These are phyloP conservation scores for Amphiduros pacificus DNA, from an alignment of 2,888 invertebrate genomes.

Conservation along the genomic window DNA sequence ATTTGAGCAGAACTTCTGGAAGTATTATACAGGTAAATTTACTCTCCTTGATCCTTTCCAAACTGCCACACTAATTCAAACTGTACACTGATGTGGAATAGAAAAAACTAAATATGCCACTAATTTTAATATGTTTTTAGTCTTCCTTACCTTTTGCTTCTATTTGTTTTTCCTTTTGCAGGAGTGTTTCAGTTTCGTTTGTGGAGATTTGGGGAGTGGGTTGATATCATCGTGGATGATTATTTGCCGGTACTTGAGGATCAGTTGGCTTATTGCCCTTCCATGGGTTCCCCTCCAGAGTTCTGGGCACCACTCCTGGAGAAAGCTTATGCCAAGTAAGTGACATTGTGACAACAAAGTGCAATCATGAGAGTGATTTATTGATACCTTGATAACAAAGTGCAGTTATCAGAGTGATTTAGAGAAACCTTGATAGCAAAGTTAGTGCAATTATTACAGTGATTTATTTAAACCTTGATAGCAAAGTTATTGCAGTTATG, in stretches of 20 bases:
- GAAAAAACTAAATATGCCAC: not conserved
- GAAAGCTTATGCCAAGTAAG: slow-evolving; percentile 81
- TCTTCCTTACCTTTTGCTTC: too few species aligned
- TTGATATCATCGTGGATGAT: slow-evolving; percentile 75
- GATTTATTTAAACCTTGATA: too few species aligned
- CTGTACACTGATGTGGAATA: not conserved
- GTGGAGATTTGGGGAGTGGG: slow-evolving; percentile 81
- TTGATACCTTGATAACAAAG: too few species aligned
- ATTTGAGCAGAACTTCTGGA: slow-evolving; percentile 80
- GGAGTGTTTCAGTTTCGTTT: slow-evolving; percentile 82
- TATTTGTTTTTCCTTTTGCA: slow-evolving; percentile 23
- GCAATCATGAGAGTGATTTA: too few species aligned
- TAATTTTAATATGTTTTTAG: not conserved
- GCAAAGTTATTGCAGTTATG: too few species aligned
- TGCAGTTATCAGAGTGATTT: too few species aligned
- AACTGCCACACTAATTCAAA: not conserved
- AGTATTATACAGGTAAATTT: slow-evolving; percentile 82
- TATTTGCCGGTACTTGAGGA: slow-evolving; percentile 73
- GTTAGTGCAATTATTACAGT: too few species aligned
- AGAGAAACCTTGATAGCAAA: too few species aligned
- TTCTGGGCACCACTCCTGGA: slow-evolving; percentile 78
- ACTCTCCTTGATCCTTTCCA: not conserved
- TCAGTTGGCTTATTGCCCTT: slow-evolving; percentile 68
- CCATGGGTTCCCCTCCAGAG: slow-evolving; percentile 65
- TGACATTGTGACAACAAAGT: too few species aligned